A percentile compares a stretch with the other conserved stretches of the same genome.
These are phyloP conservation scores for Clarias fuscus DNA, from an alignment of 2,797 vertebrate genomes.

Conservation along the genomic window DNA sequence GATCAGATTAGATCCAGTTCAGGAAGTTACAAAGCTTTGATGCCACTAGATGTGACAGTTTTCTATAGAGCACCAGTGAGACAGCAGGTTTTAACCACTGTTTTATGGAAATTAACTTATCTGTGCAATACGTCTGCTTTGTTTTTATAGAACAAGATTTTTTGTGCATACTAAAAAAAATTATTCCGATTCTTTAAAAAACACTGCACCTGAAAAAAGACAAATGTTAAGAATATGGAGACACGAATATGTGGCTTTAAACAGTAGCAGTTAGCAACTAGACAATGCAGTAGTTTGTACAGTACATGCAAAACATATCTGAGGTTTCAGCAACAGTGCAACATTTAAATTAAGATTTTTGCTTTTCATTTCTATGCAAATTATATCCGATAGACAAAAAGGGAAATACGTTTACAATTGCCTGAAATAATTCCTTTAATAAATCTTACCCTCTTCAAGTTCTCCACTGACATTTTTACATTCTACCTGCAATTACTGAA, in stretches of 20 bases:
- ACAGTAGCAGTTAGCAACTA: not conserved
- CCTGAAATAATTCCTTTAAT: not conserved
- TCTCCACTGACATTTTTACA: not conserved
- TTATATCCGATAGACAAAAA: not conserved
- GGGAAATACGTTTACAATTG: not conserved
- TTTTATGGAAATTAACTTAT: constrained; percentile 50
- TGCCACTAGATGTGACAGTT: constrained; percentile 60
- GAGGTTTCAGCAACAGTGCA: not conserved
- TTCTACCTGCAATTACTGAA: not conserved
- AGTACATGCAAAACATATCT: not conserved
- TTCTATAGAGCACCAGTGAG: constrained; percentile 64
- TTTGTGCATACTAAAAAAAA: not conserved
- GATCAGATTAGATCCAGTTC: constrained; percentile 27
- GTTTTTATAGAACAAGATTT: not conserved
- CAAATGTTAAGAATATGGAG: not conserved
- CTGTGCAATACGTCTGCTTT: constrained; percentile 55
- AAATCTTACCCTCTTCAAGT: not conserved
- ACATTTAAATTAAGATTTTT: no score
- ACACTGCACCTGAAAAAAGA: not conserved
- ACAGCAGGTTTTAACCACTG: constrained; percentile 53
- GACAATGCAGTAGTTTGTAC: not conserved
- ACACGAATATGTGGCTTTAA: not conserved
- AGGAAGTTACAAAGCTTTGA: constrained; percentile 48
- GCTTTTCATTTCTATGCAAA: not conserved
- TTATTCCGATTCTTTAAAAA: not conserved